These are phyloP conservation scores for Protodeltote pygarga DNA, from an alignment of 2,888 invertebrate species.

Conservation along the genomic window DNA sequence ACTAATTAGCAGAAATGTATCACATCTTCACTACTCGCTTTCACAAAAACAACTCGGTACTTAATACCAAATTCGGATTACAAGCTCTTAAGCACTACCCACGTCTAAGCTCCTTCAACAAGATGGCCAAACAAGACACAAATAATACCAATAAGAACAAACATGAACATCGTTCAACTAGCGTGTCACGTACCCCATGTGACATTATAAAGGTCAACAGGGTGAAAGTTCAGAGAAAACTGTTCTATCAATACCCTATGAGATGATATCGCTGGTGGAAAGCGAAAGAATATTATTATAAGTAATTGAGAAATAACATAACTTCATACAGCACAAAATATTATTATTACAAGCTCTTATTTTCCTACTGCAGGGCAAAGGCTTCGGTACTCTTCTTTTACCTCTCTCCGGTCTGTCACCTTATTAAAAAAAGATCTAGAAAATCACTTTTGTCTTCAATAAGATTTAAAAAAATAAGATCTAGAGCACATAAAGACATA, in stretches of 20 bases:
- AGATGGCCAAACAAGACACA: constrained; percentile 9
- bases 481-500: too few species aligned
- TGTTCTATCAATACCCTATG: constrained; percentile 52
- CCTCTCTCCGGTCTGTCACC: too few species aligned
- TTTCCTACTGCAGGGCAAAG: too few species aligned
- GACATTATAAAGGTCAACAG: constrained; percentile 63
- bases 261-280: constrained; percentile 13
- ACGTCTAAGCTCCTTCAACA: neutral
- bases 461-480: too few species aligned
- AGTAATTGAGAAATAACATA: constrained; percentile 8
- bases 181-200: constrained; percentile 40
- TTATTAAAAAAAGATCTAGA: too few species aligned
- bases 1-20: too few species aligned
- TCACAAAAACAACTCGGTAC: too few species aligned
- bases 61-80: neutral
- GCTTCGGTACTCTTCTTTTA: too few species aligned
- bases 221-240: constrained; percentile 78
- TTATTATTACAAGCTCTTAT: too few species aligned
- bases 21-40: too few species aligned
- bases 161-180: constrained; percentile 28
- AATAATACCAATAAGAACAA: constrained; percentile 36
- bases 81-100: constrained; percentile 1
- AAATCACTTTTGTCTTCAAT: too few species aligned
- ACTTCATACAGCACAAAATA: too few species aligned
- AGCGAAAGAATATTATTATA: constrained; percentile 39